Base-by-base conservation (phyloP, 2,888 invertebrate genomes). In the Sclerodermus sp. region DNA sequence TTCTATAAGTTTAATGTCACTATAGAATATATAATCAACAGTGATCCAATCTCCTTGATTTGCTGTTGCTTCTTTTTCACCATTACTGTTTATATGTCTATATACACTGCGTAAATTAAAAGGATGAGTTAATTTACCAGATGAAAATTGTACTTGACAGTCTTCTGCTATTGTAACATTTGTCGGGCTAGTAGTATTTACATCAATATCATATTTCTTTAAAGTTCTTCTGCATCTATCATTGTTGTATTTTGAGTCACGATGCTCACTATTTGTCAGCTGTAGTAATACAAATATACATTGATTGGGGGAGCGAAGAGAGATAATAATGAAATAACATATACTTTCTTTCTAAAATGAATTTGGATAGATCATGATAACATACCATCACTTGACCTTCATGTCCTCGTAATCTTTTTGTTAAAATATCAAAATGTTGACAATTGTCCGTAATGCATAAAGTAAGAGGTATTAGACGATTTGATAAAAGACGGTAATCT, bases 21-120 rank as follows among this genome's bases (percentile, higher is more conserved):
- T 87, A 63, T 90, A 93, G 76, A 95, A 93, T 53, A 97, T 93
- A 72, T 95, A 96, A 79, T 97, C 96, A 0, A 96, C 95, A 0
- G 87, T 89, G 45, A 87, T 78, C 89, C 91, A 91, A 40, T 79
- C 72, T 43, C 85, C 80, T 67, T 95, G 95, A 73, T 82, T 85
- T 0, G 94, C 93, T 4, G 93, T 90, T 0, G 87, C 90, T 68
- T 87, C 88, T 0, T 47, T 50, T 40, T 79, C 75, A 1, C 79
- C 79, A 14, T 79, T 70, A 0, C 64, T 49, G 46, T 81, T 79
- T 30, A 65, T 66, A 65, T 86, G 86, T 23, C 80, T 71, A 73
- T 93, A 93, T 0, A 86, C 88, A 2, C 92, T 91, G 29, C 78
- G 70, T 1, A 94, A 82, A 32, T 82, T 79, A 32, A 94, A 83